These are phyloP conservation scores for Panulirus ornatus DNA, from an alignment of 1,140 invertebrate genomes.

Conservation along the genomic window DNA sequence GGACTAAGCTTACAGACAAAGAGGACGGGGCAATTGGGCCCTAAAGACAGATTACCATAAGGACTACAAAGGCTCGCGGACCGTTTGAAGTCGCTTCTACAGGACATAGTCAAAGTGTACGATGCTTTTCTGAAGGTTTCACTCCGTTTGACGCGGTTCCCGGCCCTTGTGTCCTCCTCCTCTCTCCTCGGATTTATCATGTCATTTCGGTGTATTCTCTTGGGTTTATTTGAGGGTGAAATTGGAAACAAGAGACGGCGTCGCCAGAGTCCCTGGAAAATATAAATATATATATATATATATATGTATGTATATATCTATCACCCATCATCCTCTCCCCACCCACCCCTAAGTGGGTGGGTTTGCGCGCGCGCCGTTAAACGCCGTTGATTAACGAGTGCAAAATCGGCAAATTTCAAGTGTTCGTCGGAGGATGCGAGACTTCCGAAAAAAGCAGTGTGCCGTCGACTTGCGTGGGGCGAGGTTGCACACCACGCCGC, in stretches of 20 bases:
- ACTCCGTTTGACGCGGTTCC: slow-evolving; percentile 63
- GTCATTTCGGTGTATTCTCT: slow-evolving; percentile 61
- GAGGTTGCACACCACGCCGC: background rate
- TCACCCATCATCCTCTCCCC: no score
- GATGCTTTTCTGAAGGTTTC: slow-evolving; percentile 63
- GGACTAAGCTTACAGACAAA: slow-evolving; percentile 41
- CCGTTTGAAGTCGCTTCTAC: slow-evolving; percentile 68
- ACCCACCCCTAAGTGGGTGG: background rate
- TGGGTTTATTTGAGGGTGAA: slow-evolving; percentile 62
- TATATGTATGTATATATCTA: no score
- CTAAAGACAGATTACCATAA: slow-evolving; percentile 71
- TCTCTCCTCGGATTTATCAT: slow-evolving; percentile 49
- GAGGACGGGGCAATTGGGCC: slow-evolving; percentile 67
- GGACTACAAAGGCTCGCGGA: slow-evolving; percentile 63
- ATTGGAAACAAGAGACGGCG: slow-evolving; percentile 51
- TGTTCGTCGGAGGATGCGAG: background rate
- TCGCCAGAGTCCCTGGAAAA: no score
- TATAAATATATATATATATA: no score
- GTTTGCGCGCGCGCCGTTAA: no score
- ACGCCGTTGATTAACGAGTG: background rate
- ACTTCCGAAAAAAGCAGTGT: background rate
- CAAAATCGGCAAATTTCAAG: slow-evolving; percentile 16
- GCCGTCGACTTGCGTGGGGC: background rate
- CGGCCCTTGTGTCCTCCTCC: background rate
- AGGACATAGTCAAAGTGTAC: slow-evolving; percentile 68